Evolutionary conservation across 2,113 vertebrate species (phyloP), one percentile per base, ranked within the genome.

Genomic region (Prietella phreatophila): DNA sequence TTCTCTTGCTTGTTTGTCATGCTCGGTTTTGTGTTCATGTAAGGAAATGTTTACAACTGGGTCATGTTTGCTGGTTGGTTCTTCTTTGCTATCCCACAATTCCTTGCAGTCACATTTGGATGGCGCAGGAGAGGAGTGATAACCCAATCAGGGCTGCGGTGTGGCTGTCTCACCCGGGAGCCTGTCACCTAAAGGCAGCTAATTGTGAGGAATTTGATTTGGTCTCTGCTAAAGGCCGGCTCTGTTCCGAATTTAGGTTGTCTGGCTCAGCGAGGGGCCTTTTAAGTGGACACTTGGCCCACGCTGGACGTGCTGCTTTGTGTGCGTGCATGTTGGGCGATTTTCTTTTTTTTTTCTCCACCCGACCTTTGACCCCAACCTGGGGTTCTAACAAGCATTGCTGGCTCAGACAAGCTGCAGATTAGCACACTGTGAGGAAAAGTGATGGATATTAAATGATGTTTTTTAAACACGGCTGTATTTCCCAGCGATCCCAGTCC

Each of bases 131-230:
- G 95, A 96, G 96, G 95, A 99, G 95, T 84, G 97, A 99, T 98
- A 97, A 97, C 97, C 97, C 97, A 98, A 99, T 99, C 98, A 98
- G 95, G 94, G 90, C 79, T 55, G 85, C 88, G 96, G 96, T 96
- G 96, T 95, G 94, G 93, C 94, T 94, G 93, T 95, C 96, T 93
- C 94, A 95, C 95, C 91, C 78, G 69, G 89, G 94, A 95, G 96
- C 96, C 96, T 98, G 98, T 98, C 98, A 96, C 94, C 93, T 96
- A 96, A 94, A 94, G 95, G 95, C 95, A 95, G 96, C 96, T 99
- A 99, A 99, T 99, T 98, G 97, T 98, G 97, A 99, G 97, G 96
- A 97, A 99, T 99, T 96, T 92, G 96, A 97, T 99, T 99, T 97
- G 95, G 90, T 90, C 91, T 92, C 88, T 96, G 96, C 95, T 93